Base-by-base conservation (phyloP, 2,113 vertebrate genomes). In the Hippocampus barbouri region DNA sequence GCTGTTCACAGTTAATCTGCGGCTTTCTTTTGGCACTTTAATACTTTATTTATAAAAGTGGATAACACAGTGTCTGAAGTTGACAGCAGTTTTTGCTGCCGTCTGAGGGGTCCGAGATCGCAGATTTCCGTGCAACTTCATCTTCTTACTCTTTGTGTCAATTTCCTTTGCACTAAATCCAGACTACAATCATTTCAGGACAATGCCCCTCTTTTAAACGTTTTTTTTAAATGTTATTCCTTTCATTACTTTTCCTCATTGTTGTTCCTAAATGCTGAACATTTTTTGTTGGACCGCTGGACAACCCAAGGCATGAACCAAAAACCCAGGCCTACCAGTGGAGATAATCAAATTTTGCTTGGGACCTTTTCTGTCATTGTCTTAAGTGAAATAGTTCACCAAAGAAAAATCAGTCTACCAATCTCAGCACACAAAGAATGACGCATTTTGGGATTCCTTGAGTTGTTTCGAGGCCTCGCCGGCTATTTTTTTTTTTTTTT, bases 401-500 rank as follows among this genome's bases (percentile, higher is more conserved):
- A 60, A 60, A 60, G 57, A 60, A 60, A 21, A 53, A 53, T 53
- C 51, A n/a, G 25, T 34, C 16, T 20, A 18, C 59, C 14, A 18
- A 61, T 61, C 25, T 34, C 16, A 61, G 59, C 27, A 34, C 27
- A 34, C 59, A 61, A 30, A 38, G 2, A 61, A 61, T 59, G 27
- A 8, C 2, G 2, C 25, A 16, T 60, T 60, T 60, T 30, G 12
- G 15, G 16, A 16, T 30, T 16, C 14, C 27, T 60, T 30, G 56
- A 34, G 27, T 14, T 43, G 6, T 14, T 41, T 25, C 11, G 43
- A 43, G 3, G 62, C 40, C 74, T 80, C 21, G 73, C 72, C 71
- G 70, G 77, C 34, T 38, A 6, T 38, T 38, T 30, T 34, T 84
- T 84, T 34, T 84, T 84, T 69, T 66, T 78, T 71, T 25, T 73